Evolutionary conservation across 2,113 vertebrate species (phyloP).

Genomic region (Gallinago undulata): DNA sequence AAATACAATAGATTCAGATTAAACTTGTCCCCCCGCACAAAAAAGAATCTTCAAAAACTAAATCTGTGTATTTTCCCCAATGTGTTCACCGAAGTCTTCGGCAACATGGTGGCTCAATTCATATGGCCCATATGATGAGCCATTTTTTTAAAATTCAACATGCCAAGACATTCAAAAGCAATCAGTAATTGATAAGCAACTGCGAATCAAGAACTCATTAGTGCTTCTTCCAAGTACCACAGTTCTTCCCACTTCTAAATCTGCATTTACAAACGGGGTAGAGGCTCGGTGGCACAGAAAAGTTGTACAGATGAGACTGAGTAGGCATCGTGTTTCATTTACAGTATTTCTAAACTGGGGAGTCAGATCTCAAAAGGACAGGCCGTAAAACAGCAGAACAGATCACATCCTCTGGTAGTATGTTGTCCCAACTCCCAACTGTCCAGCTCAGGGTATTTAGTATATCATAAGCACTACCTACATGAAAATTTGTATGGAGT

Average conservation of each 20-base stretch:
- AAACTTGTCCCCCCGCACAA: neutral
- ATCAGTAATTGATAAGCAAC: neutral
- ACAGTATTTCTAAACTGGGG: neutral
- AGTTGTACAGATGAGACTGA: neutral
- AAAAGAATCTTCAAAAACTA: neutral
- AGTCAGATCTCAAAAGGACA: neutral
- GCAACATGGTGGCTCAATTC: neutral
- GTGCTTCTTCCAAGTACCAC: neutral
- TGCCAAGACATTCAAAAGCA: neutral
- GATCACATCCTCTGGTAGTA: neutral
- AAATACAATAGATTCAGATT: neutral
- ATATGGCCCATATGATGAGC: neutral
- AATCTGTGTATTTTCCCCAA: neutral
- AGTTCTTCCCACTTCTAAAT: neutral
- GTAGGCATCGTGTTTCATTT: neutral
- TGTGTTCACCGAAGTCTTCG: neutral
- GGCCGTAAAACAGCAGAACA: neutral
- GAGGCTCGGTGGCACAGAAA: neutral
- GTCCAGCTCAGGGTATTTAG: neutral
- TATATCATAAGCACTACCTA: neutral
- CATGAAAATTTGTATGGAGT: neutral
- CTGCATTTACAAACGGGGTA: neutral
- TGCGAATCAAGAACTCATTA: neutral
- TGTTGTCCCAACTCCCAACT: neutral
- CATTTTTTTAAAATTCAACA: neutral